Conservation (phyloP, 2,888 invertebrate genomes). For the Cyaniris semiargus region DNA sequence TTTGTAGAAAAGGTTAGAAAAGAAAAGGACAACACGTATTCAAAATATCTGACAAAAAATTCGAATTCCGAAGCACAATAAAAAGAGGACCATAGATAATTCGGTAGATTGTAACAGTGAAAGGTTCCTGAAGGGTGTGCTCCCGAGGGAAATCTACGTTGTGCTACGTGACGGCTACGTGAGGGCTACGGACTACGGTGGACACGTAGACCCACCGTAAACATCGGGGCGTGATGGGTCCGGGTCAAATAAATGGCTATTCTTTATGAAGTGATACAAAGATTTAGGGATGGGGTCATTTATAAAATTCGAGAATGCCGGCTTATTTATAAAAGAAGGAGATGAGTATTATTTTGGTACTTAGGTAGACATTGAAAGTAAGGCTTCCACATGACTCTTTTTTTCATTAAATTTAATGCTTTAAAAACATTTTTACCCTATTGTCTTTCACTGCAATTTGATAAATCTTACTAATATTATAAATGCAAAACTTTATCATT, state of each 20-base stretch:
- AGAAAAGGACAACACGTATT: background rate
- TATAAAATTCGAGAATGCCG: background rate
- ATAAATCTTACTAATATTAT: too few relatives aligned
- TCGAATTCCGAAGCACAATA: background rate
- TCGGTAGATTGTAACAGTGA: constrained; percentile 6
- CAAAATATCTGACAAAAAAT: background rate
- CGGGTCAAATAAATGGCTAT: background rate
- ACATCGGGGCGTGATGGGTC: constrained; percentile 1
- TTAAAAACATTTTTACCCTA: too few relatives aligned
- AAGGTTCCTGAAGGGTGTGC: background rate
- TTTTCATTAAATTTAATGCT: too few relatives aligned
- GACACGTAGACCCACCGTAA: constrained; percentile 8
- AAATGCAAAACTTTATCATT: too few relatives aligned
- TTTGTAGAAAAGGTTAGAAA: background rate
- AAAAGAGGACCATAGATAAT: background rate
- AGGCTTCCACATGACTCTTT: too few relatives aligned
- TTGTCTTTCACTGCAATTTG: too few relatives aligned
- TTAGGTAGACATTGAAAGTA: too few relatives aligned
- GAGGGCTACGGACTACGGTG: constrained; percentile 1
- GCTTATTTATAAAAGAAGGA: background rate
- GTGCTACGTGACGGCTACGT: constrained; percentile 7
- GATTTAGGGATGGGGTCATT: background rate
- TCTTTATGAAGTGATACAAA: background rate
- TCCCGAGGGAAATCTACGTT: constrained; percentile 5
- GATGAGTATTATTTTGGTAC: too few relatives aligned